Evolutionary conservation across 2,797 vertebrate species (phyloP), one percentile per base, ranked within the genome.

Genomic region (Pempheris klunzingeri): DNA sequence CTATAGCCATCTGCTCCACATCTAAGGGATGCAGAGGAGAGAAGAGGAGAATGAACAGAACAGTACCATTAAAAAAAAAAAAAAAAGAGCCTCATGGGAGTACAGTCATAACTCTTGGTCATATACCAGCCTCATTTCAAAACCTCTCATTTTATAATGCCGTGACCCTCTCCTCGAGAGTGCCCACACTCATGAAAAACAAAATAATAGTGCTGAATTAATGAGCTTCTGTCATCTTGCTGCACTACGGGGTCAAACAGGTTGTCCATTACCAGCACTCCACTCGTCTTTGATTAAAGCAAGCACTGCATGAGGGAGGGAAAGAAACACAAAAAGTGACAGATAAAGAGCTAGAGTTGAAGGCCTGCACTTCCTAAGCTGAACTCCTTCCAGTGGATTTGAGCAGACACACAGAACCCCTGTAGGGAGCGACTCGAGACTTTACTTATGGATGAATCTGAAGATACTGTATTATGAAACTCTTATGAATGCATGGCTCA

Each of bases 1-100:
- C 98, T 0, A 99, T 98, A 60, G 98, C 98, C 97, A 99, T 99
- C 94, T 99, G 97, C 74, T 98, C 97, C 80, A 99, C 98, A 47
- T 98, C 98, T 99, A 87, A 76, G 69, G 46, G 57, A 66, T 2
- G 24, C 26, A 84, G 49, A 72, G 58, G 32, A 66, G 36, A 49
- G 20, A 59, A 44, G 36, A 32, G 28, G 9, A 60, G 30, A 69
- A 26, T 58, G 38, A 14, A 46, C 39, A 55, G 36, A 65, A 63
- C 18, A 34, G 60, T 78, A 58, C 9, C 5, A 60, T 80, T 54
- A 49, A 26, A 63, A 66, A 30, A 63, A 55, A 14, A 34, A 32
- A n/a, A 71, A 77, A 67, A 4, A 24, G n/a, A 60, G 22, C 7
- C 26, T 77, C 38, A 47, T 36, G 8, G 8, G 52, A 75, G 46